Percentiles rank a stretch among this genome's conserved stretches.
Conservation (phyloP, 1,140 invertebrate species). For the Calephelis nemesis region DNA sequence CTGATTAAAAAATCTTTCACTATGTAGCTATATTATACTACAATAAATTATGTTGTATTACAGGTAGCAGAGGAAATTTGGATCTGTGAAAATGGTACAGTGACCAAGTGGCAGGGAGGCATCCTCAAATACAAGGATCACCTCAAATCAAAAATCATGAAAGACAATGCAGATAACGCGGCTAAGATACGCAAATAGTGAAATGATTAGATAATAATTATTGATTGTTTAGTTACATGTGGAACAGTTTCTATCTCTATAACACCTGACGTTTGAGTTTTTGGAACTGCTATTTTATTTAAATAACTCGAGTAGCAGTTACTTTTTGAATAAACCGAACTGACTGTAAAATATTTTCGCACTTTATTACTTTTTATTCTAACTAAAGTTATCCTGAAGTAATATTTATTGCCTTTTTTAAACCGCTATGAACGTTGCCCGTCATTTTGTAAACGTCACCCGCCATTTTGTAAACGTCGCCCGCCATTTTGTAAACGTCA, state of each 20-base stretch:
- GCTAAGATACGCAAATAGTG: conserved; percentile 69
- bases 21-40: too few species aligned
- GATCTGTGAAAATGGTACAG: conserved; percentile 97
- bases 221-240: conserved; percentile 20
- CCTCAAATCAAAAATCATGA: conserved; percentile 90
- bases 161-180: conserved; percentile 80
- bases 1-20: too few species aligned
- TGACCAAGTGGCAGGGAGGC: conserved; percentile 98
- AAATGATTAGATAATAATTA: conserved; percentile 19
- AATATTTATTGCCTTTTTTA: too few species aligned
- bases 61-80: conserved; percentile 99
- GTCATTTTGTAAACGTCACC: too few species aligned
- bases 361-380: too few species aligned
- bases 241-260: conserved; percentile 20
- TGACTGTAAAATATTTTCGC: too few species aligned
- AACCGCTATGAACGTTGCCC: too few species aligned
- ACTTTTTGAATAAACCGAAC: too few species aligned
- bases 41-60: conserved; percentile 24
- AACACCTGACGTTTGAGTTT: conserved; percentile 10
- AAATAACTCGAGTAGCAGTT: too few species aligned
- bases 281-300: not conserved
- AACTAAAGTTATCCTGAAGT: too few species aligned
- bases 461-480: too few species aligned
- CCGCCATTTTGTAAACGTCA: too few species aligned
- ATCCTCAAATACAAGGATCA: conserved; percentile 98